Base-by-base conservation (phyloP, 2,888 invertebrate species). In the Hoplodrina blanda region DNA sequence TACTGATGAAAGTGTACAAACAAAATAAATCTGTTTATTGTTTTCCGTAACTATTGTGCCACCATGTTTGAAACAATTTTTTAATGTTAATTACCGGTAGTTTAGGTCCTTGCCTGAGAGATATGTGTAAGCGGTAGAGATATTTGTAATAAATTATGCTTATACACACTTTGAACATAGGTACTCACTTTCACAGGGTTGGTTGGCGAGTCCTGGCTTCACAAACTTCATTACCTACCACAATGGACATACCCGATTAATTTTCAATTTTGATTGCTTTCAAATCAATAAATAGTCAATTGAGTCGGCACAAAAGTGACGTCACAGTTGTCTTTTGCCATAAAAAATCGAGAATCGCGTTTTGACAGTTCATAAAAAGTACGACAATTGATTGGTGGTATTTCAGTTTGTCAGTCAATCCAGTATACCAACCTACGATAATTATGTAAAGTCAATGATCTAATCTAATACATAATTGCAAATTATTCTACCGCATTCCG, bases 21-120 rank as follows among this genome's bases (percentile, higher is more conserved):
- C 19, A 61, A 62, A 53, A 41, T 61, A 55, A 60, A 61, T 30
- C 44, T 49, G 57, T 64, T 80, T 66, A 25, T 57, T 49, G 20
- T 54, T 78, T 74, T 62, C 64, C 10, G 11, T 54, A 77, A 74
- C 73, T 62, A 80, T 72, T 87, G 85, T 85, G 85, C 84, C 84
- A 85, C 84, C 73, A 63, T 54, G 46, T 77, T 77, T 46, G 61
- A 71, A 68, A 62, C 60, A 52, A 53, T 65, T 78, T 81, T 78
- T 64, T 41, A 80, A 79, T 73, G 33, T 59, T 67, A 55, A 41
- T 37, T 57, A 63, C 54, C 54, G 67, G 62, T 68, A 67, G 49
- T 52, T 70, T 60, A 68, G 70, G 74, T 79, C 67, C 37, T 68
- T 78, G 78, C 62, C 49, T 67, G 62, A 62, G 61, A 63, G 81